Percentiles rank a stretch among this genome's conserved stretches.
phyloP scores from a whole-genome alignment of 2,113 vertebrate genomes.

The Tachysurus vachellii region DNA sequence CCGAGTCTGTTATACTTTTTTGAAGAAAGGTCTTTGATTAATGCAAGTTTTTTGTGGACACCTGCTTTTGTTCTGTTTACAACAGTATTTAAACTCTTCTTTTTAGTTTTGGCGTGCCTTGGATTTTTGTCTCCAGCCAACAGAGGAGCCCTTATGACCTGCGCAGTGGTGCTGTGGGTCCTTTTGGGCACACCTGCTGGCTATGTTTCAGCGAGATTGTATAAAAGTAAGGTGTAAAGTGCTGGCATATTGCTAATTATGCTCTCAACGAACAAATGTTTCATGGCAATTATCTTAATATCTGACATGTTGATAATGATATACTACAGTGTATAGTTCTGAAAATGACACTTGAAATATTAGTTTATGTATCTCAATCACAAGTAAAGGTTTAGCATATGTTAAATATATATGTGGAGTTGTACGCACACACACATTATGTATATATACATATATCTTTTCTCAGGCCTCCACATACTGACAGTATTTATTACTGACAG shows the following conservation, averaged over 20 bases:
- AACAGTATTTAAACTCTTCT: neutral
- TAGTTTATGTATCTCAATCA: neutral
- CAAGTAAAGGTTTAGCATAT: neutral
- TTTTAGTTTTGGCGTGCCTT: constrained; percentile 91
- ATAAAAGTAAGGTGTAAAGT: constrained; percentile 71
- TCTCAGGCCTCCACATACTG: neutral
- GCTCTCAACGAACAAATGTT: neutral
- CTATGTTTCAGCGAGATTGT: constrained; percentile 87
- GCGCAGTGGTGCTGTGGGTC: constrained; percentile 96
- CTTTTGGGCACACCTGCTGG: constrained; percentile 94
- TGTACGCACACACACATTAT: no score
- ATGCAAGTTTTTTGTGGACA: no score
- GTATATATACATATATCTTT: no score
- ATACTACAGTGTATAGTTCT: no score
- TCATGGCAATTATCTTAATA: neutral
- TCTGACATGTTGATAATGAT: no score
- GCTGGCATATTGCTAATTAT: neutral
- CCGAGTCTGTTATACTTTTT: neutral
- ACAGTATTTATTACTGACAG: neutral
- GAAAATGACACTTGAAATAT: no score
- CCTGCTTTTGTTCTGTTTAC: neutral
- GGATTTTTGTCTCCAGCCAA: constrained; percentile 98
- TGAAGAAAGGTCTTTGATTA: neutral
- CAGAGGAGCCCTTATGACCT: constrained; percentile 96
- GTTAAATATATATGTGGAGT: neutral